Base-by-base conservation (phyloP, 2,113 vertebrate species). In the Atlantisia rogersi region DNA sequence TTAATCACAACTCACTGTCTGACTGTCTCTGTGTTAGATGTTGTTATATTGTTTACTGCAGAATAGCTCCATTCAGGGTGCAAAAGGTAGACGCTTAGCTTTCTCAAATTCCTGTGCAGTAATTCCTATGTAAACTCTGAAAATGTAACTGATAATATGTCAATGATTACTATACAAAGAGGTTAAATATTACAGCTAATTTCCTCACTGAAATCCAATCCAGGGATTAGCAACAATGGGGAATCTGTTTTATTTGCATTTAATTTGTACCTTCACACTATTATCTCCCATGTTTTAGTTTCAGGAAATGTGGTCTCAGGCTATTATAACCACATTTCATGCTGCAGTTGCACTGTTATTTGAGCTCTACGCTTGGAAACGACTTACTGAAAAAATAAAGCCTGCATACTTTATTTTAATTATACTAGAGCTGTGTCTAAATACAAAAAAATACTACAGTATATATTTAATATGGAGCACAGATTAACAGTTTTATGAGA, bases 161-260 rank as follows among this genome's bases (percentile, higher is more conserved):
- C 96, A 95, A 56, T 91, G 94, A 91, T 96, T 96, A 79, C 94
- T 88, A 83, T 84, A 94, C 77, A 97, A 96, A 96, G 96, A 96
- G 88, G 86, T 97, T 97, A 97, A 98, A 96, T 82, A 94, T 91
- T 88, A 88, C 86, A 97, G 96, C 90, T 97, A 94, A 97, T 97
- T 97, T 97, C 87, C 95, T 95, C 69, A 94, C 88, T 97, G 97
- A 97, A 98, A 98, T 96, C 94, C 95, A 96, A 98, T 97, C 95
- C 95, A 94, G 83, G 94, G 97, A 97, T 98, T 98, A 98, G 82
- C 92, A 97, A 97, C 97, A 98, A 98, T 97, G 67, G 96, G 94
- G 94, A 97, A 97, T 98, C 97, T 98, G 96, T 98, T 98, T 98
- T 98, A 98, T 98, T 98, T 98, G 97, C 98, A 98, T 98, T 98